Conservation (phyloP, 2,888 invertebrate species). For the Kuschelorhynchus macadamiae region DNA sequence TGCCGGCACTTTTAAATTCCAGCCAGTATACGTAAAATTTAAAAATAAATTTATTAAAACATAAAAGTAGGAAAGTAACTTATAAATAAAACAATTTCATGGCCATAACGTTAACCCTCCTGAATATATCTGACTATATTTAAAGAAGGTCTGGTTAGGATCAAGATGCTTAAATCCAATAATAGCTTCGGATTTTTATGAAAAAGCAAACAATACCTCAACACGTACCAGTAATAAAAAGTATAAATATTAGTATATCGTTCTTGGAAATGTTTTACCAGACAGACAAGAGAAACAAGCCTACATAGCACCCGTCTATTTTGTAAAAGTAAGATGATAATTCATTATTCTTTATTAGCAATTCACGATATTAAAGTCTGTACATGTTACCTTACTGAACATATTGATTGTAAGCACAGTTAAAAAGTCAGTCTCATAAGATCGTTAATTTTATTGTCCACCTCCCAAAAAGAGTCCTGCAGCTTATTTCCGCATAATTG, state of each 20-base stretch:
- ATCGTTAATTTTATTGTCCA: not conserved
- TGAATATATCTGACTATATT: slow-evolving; percentile 6
- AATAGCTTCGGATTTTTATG: no score
- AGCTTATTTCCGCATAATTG: no score
- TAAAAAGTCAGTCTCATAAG: slow-evolving; percentile 8
- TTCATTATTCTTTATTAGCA: slow-evolving; percentile 2
- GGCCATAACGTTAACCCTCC: no score
- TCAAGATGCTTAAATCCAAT: not conserved
- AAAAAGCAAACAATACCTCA: slow-evolving; percentile 13
- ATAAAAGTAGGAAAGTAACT: no score
- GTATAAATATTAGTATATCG: no score
- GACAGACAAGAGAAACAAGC: not conserved
- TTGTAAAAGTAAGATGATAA: slow-evolving; percentile 2
- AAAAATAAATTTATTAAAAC: no score
- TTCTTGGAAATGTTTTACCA: slow-evolving; percentile 8
- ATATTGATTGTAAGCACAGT: not conserved
- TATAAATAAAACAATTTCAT: no score
- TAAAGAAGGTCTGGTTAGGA: not conserved
- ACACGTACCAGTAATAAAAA: slow-evolving; percentile 11
- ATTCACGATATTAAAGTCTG: slow-evolving; percentile 3
- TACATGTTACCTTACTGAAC: slow-evolving; percentile 12
- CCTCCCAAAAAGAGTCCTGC: no score
- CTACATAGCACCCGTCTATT: not conserved
- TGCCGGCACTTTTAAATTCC: no score
- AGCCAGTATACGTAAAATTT: no score